Base-by-base conservation (phyloP, 1,140 invertebrate genomes). In the Lepidotrigona ventralis region DNA sequence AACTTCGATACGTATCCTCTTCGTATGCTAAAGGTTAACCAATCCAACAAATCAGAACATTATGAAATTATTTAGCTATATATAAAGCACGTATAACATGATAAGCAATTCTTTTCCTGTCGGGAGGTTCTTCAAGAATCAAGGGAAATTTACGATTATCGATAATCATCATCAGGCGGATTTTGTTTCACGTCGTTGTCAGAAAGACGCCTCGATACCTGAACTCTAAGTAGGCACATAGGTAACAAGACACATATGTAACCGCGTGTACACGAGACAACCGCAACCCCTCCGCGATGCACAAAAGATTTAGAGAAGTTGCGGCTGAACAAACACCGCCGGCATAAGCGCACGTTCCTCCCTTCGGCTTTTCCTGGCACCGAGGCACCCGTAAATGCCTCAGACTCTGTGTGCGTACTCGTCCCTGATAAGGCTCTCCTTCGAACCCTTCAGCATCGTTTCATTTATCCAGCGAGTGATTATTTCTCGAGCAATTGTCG, bases 261-360 rank as follows among this genome's bases (percentile, higher is more conserved):
- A 82, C 86, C 83, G 77, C 83, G 79, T 78, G 78, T 83, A 84
- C 79, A 86, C 83, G 86, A 89, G 80, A 81, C 78, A 79, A 78
- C 80, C 74, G 83, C 86, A 6, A 85, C 81, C 88, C 86, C 85
- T 90, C 84, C 81, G 84, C 80, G 82, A 78, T 69, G 77, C 80
- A 92, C 91, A 91, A 92, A 91, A 92, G 91, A 92, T 92, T 91
- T 90, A 91, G 91, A 91, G 90, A 92, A 91, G 90, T 91, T 91
- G 89, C 91, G 91, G 91, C 90, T 92, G 91, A 92, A 92, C 87
- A 92, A 92, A 92, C 90, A 92, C 76, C 85, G 87, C 33, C 81
- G 79, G 79, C 85, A 70, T 80, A 86, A 88, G 87, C 88, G 88
- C 88, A 85, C 87, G 87, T 85, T 88, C 87, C 87, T 86, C 85